Base-by-base conservation (phyloP, 2,888 invertebrate species). In the Morpho deidamia region DNA sequence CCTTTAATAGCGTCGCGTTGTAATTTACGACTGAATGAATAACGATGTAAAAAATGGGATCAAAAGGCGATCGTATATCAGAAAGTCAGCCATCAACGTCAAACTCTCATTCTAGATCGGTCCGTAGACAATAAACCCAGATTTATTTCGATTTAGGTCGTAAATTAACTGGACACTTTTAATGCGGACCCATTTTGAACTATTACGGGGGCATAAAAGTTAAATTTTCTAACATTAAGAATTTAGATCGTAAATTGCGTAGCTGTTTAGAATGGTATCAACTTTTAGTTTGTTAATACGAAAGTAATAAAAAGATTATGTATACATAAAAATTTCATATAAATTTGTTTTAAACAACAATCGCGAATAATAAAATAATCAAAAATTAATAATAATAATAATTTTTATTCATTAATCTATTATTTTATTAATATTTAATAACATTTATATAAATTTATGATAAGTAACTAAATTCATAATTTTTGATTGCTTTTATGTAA, bases 161-260 rank as follows among this genome's bases (percentile, higher is more conserved):
- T 85, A 86, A 85, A 84, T 84, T 71, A 74, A 61, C 45, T 67
- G 74, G 85, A 84, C 84, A 78, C 72, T 74, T 85, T 82, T 80
- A 82, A 82, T 81, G 72, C 75, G 72, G 64, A 66, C 74, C 80
- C 75, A 83, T 84, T 87, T 83, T 81, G 80, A 83, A 79, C 85
- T 82, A 83, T 87, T 83, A 84, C 84, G 66, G 70, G 65, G 72
- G 71, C 75, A 74, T 83, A 74, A 81, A 81, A 68, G 69, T 71
- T 76, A 71, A 73, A 74, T 59, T 59, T 61, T 55, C 56, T 56
- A 56, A 60, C 58, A 55, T 58, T 50, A 53, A 55, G 58, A 70
- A 65, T 64, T 71, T 63, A 61, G 67, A 63, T 74, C 78, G 75
- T 79, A 68, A 72, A 71, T 61, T 50, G 49, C 23, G 44, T 54